These are phyloP conservation scores for Pelagia noctiluca DNA, from an alignment of 30 jellyfish, hydroid and myxozoan genomes.

Conservation along the genomic window DNA sequence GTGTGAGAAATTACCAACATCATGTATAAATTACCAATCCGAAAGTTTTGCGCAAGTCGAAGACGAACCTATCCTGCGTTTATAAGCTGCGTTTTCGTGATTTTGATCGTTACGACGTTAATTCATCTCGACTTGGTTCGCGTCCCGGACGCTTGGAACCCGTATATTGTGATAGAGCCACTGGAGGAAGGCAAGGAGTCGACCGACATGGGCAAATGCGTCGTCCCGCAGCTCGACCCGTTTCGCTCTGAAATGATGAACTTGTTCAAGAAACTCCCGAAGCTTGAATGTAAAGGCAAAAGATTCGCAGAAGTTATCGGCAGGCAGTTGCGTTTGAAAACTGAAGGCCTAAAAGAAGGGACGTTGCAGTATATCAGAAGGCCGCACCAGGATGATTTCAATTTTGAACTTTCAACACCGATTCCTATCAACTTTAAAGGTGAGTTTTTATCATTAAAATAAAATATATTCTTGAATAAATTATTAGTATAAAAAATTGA, in stretches of 20 bases:
- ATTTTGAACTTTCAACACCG: neutral
- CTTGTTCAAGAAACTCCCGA: conserved; percentile 14
- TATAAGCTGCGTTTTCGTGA: too few relatives aligned
- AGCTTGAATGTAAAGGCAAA: conserved; percentile 9
- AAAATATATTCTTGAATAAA: too few relatives aligned
- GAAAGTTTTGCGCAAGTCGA: too few relatives aligned
- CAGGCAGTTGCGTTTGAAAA: conserved; percentile 5
- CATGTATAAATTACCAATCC: too few relatives aligned
- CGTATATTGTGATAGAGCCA: too few relatives aligned
- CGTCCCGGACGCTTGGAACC: too few relatives aligned
- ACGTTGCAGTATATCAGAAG: conserved; percentile 13
- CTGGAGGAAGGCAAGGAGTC: conserved; percentile 40
- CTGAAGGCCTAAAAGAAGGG: conserved; percentile 17
- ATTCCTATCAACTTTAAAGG: neutral
- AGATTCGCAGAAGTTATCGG: conserved; percentile 23
- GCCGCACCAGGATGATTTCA: conserved; percentile 28
- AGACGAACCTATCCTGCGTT: too few relatives aligned
- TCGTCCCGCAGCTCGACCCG: conserved; percentile 48
- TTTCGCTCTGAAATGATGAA: conserved; percentile 15
- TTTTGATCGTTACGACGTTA: too few relatives aligned
- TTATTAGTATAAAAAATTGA: too few relatives aligned
- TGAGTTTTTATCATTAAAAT: too few relatives aligned
- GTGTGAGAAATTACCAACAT: too few relatives aligned
- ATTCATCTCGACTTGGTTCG: too few relatives aligned
- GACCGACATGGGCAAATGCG: conserved; percentile 36